Evolutionary conservation across 2,888 invertebrate species (phyloP).

Genomic region (Drosophila atripex): DNA sequence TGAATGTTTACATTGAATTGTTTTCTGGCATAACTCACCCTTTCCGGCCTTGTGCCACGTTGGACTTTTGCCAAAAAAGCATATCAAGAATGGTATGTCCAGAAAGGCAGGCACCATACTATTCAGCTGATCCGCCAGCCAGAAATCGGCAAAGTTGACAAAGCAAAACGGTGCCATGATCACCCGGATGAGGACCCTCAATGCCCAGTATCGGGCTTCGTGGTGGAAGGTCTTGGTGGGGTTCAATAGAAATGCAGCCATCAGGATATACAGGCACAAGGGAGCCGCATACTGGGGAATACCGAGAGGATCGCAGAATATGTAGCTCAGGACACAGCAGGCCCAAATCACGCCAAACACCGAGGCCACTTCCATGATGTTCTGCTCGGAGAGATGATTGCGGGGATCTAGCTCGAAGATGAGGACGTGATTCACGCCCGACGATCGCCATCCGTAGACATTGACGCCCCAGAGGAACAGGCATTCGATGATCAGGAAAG

Average conservation of each 20-base stretch:
- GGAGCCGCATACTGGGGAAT: conserved; percentile 92
- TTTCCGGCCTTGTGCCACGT: conserved; percentile 85
- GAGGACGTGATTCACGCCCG: conserved; percentile 92
- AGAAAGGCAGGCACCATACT: conserved; percentile 90
- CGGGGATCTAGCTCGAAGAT: conserved; percentile 93
- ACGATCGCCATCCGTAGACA: conserved; percentile 92
- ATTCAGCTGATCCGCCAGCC: conserved; percentile 93
- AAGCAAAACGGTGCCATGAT: conserved; percentile 90
- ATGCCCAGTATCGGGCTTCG: conserved; percentile 91
- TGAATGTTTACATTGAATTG: too few relatives aligned
- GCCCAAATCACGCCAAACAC: conserved; percentile 92
- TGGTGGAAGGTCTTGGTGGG: conserved; percentile 90
- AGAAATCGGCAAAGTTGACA: conserved; percentile 93
- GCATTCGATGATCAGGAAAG: conserved; percentile 90
- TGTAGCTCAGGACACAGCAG: conserved; percentile 87
- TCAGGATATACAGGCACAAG: conserved; percentile 87
- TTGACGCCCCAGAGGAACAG: conserved; percentile 91
- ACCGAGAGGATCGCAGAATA: conserved; percentile 87
- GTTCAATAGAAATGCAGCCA: conserved; percentile 89
- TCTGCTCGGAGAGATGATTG: conserved; percentile 90
- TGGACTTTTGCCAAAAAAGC: conserved; percentile 88
- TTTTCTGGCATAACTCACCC: conserved; percentile 65
- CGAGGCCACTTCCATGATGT: conserved; percentile 90
- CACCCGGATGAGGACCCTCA: conserved; percentile 86
- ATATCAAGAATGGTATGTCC: conserved; percentile 91